These are phyloP conservation scores for Centrocercus urophasianus DNA, from an alignment of 2,113 vertebrate species.

Conservation along the genomic window DNA sequence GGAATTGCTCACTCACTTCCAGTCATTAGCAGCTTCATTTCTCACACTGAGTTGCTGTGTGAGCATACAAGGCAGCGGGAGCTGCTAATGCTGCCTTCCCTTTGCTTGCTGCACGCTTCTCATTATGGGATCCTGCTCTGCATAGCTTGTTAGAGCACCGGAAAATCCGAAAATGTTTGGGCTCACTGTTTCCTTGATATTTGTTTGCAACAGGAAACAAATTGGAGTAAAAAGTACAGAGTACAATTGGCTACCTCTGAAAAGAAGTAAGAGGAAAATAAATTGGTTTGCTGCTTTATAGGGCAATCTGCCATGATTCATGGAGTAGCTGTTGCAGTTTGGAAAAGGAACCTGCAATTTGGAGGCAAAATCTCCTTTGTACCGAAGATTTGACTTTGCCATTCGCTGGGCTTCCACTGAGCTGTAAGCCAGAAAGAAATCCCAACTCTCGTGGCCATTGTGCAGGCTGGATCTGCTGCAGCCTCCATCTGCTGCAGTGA, in stretches of 20 bases:
- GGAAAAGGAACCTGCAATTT: neutral
- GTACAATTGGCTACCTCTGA: neutral
- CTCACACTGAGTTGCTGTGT: neutral
- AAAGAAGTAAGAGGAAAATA: neutral
- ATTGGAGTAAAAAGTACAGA: neutral
- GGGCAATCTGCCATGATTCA: neutral
- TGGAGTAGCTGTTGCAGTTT: neutral
- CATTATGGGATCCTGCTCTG: neutral
- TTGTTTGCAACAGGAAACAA: neutral
- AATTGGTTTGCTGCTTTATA: neutral
- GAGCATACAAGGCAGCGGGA: neutral
- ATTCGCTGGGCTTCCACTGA: neutral
- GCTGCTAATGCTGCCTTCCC: neutral
- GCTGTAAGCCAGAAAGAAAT: neutral
- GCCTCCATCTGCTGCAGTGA: neutral
- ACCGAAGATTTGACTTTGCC: neutral
- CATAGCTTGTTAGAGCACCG: neutral
- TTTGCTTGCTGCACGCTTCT: neutral
- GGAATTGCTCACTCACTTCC: neutral
- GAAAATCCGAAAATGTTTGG: neutral
- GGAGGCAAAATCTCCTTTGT: neutral
- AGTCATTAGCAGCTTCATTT: neutral
- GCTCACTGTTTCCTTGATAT: neutral
- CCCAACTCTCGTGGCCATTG: neutral
- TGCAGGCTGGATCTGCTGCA: accelerated